Base-by-base conservation (phyloP, 2,113 vertebrate species). In the Orcinus orca region DNA sequence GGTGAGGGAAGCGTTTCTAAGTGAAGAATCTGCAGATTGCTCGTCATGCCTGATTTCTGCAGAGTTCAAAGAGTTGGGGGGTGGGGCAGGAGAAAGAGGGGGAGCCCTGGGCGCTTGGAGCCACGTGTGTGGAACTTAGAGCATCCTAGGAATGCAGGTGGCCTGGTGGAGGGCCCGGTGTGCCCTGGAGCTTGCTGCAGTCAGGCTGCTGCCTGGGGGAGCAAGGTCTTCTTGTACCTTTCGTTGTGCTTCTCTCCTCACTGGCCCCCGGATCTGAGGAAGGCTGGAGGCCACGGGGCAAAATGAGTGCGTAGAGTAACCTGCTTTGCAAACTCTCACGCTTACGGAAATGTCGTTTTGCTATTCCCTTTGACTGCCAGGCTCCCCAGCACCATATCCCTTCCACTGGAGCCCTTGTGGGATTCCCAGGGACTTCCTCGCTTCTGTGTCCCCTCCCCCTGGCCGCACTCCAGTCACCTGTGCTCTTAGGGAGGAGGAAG, bases 91-190 rank as follows among this genome's bases (percentile, higher is more conserved):
- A 50, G 55, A 33, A 25, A 36, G 36, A 83, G 23, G 36, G 41
- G 17, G 25, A 26, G 38, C 17, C 74, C 55, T n/a, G 55, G 65
- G 77, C 18, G 5, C 23, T 20, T 8, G 53, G 90, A 86, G 85
- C 79, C 74, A 11, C 15, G 1, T 11, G 41, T 58, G 41, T 63
- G 77, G 91, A 90, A 95, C 80, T 87, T 14, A 2, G 89, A 93
- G 88, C 83, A 97, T 96, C 62, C 62, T 50, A 81, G 96, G 97
- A 97, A 95, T 97, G 95, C 83, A 92, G 95, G 96, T 95, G 55
- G 80, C n/a, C 53, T 8, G 77, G 73, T 53, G 41, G 20, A 21
- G 84, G 89, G 82, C 21, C 38, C 17, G 23, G 0, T 7, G 5
- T 53, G 41, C 58, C 68, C 38, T 73, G 67, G 90, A 77, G 67